These are phyloP conservation scores for Lagopus muta DNA, from an alignment of 2,113 vertebrate species.

Conservation along the genomic window DNA sequence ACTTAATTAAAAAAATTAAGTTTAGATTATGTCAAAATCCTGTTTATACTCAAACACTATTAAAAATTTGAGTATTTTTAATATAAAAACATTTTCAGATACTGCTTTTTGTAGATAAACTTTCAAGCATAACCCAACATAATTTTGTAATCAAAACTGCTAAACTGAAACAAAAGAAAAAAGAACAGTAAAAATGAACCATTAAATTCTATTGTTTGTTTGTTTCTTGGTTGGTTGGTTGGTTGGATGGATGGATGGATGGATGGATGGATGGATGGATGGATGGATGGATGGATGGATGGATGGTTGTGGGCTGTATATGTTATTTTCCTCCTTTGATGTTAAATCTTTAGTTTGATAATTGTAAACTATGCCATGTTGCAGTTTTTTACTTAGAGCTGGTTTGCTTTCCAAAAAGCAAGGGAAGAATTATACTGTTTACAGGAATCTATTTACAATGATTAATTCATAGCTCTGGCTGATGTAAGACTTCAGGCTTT, in stretches of 20 bases:
- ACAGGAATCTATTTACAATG: slow-evolving; percentile 3
- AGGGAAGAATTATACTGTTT: slow-evolving; percentile 1
- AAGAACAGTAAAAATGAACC: neutral
- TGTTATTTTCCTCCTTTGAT: neutral
- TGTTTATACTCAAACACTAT: neutral
- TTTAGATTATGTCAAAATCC: neutral
- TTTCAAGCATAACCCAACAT: neutral
- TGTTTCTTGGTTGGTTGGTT: neutral
- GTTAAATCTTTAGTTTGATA: neutral
- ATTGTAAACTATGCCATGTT: neutral
- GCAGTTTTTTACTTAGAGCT: neutral
- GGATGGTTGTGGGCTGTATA: neutral
- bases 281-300: no score
- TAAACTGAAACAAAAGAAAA: neutral
- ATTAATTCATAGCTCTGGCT: neutral
- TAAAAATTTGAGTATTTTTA: neutral
- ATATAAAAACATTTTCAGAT: neutral
- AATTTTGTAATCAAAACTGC: neutral
- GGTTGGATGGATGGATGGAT: no score
- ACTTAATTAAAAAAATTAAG: neutral
- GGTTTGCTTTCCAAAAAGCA: neutral
- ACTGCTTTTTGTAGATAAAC: neutral
- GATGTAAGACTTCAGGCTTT: neutral
- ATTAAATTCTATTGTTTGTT: neutral
- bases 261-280: no score